phyloP scores from a whole-genome alignment of 1,140 invertebrate genomes.

The Antheraea pernyi region DNA sequence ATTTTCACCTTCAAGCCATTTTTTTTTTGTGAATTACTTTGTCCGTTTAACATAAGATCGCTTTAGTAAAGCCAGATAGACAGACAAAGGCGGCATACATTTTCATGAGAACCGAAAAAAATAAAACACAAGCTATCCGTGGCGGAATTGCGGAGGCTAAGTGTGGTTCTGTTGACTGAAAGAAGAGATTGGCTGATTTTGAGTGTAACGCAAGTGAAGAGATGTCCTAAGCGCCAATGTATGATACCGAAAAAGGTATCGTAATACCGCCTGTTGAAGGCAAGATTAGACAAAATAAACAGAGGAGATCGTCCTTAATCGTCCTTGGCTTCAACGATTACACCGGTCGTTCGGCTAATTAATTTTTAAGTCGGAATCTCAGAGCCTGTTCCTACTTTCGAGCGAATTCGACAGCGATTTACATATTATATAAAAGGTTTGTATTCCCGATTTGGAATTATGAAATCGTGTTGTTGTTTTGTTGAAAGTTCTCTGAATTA shows the following conservation, averaged over 20 bases:
- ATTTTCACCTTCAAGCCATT: background rate
- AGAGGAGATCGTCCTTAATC: conserved; percentile 51
- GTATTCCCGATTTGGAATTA: conserved; percentile 25
- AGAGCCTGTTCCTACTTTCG: conserved; percentile 55
- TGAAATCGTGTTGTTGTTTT: conserved; percentile 27
- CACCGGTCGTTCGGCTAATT: conserved; percentile 78
- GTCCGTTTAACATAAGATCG: conserved; percentile 63
- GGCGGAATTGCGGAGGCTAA: conserved; percentile 49
- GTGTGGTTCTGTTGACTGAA: conserved; percentile 46
- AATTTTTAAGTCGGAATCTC: conserved; percentile 78
- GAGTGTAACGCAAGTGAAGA: conserved; percentile 20
- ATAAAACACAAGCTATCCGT: conserved; percentile 49
- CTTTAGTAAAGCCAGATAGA: conserved; percentile 59
- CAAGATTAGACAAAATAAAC: conserved; percentile 36
- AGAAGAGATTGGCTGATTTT: conserved; percentile 44
- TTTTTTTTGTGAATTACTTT: conserved; percentile 26
- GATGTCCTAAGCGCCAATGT: conserved; percentile 37
- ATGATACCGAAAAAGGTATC: conserved; percentile 37
- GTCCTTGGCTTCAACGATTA: conserved; percentile 69
- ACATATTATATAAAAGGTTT: conserved; percentile 57
- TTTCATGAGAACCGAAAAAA: conserved; percentile 62
- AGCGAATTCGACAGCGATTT: conserved; percentile 65
- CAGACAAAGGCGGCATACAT: conserved; percentile 67
- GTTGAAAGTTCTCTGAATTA: conserved; percentile 18
- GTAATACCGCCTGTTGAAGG: conserved; percentile 38